phyloP scores from a whole-genome alignment of 2,797 vertebrate species.

The Hippocampus kuda region DNA sequence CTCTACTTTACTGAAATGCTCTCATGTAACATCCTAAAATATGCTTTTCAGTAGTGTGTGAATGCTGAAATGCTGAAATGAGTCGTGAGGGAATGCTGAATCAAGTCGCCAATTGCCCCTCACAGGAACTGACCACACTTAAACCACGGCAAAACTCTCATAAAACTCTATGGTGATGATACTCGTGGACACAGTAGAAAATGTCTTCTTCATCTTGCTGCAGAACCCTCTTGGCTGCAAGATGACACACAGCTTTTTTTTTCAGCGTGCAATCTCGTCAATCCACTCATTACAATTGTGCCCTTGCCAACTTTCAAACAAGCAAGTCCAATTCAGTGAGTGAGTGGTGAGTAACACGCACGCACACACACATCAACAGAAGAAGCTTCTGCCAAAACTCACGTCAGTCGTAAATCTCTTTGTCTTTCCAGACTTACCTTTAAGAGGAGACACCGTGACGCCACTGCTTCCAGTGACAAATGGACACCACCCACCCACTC shows the following conservation, averaged over 20 bases:
- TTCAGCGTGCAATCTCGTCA: slow-evolving; percentile 28
- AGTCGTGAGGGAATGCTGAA: too few species aligned
- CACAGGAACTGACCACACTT: too few species aligned
- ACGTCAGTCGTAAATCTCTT: slow-evolving; percentile 57
- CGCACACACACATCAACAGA: slow-evolving; percentile 35
- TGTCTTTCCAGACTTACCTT: slow-evolving; percentile 53
- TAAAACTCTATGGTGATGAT: too few species aligned
- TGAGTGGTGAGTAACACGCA: slow-evolving; percentile 20
- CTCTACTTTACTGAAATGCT: too few species aligned
- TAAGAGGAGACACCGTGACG: slow-evolving; percentile 63
- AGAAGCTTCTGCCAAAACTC: slow-evolving; percentile 56
- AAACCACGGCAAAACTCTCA: too few species aligned
- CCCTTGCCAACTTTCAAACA: slow-evolving; percentile 20
- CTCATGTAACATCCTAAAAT: too few species aligned
- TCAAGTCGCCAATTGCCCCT: too few species aligned
- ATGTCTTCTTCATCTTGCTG: slow-evolving; percentile 9
- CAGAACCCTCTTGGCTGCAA: slow-evolving; percentile 11
- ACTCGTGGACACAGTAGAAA: neutral
- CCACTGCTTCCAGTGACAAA: slow-evolving; percentile 48
- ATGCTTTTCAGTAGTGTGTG: too few species aligned
- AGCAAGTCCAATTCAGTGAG: slow-evolving; percentile 4
- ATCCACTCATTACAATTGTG: slow-evolving; percentile 32
- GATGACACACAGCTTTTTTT: slow-evolving; percentile 12
- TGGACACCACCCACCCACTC: slow-evolving; percentile 13
- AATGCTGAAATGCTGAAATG: too few species aligned